phyloP scores from a whole-genome alignment of 2,888 invertebrate species.

The Drosophila atroscutellata region DNA sequence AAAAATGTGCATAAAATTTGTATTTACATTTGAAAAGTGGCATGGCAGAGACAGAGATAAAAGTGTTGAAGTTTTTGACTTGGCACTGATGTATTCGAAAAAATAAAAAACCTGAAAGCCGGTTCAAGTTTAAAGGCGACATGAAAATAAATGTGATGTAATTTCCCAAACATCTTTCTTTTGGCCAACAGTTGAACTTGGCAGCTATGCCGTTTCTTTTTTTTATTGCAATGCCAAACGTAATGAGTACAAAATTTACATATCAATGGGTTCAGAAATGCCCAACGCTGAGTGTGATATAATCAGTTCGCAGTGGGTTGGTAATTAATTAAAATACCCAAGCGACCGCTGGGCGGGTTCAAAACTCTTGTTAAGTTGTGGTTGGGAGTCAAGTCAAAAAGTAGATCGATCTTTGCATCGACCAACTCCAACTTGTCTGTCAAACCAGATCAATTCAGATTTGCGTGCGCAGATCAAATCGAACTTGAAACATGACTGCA shows the following conservation, averaged over 20 bases:
- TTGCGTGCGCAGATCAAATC: not conserved
- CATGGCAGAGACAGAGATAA: conserved; percentile 3
- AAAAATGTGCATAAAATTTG: conserved; percentile 55
- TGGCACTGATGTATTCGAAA: conserved; percentile 13
- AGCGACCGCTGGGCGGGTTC: conserved; percentile 17
- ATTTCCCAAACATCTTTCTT: conserved; percentile 66
- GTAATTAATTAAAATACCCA: conserved; percentile 60
- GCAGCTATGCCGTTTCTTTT: conserved; percentile 26
- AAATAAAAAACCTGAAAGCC: conserved; percentile 15
- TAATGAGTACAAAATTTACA: conserved; percentile 62
- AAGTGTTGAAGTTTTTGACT: conserved; percentile 19
- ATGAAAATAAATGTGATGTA: conserved; percentile 57
- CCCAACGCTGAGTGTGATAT: conserved; percentile 56
- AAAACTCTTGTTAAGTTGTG: conserved; percentile 24
- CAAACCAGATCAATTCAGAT: conserved; percentile 1
- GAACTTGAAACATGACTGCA: not conserved
- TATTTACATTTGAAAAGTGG: conserved; percentile 42
- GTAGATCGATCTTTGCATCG: conserved; percentile 8
- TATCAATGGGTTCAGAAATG: conserved; percentile 55
- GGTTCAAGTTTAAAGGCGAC: conserved; percentile 68
- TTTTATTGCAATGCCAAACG: conserved; percentile 19
- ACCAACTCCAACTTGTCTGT: conserved; percentile 14
- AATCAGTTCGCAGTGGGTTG: conserved; percentile 60
- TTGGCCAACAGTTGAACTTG: conserved; percentile 64
- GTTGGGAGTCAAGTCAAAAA: not conserved